These are phyloP conservation scores for Biston stratarius DNA, from an alignment of 2,888 invertebrate genomes.

Conservation along the genomic window DNA sequence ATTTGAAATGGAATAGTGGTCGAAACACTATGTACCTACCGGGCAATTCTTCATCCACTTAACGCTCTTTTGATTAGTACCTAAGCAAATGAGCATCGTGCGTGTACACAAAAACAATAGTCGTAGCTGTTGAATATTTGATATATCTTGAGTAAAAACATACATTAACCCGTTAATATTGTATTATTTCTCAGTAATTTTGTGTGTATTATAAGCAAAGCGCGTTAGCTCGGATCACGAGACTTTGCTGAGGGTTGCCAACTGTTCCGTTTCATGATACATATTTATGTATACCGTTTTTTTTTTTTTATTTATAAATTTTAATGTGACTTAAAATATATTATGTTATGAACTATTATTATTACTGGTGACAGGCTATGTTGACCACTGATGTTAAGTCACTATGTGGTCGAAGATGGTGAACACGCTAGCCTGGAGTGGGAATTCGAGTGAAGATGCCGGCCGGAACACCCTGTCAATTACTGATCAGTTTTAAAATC, in stretches of 20 bases:
- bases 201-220: constrained; percentile 59
- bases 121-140: constrained; percentile 51
- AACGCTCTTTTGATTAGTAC: constrained; percentile 35
- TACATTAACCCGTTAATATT: constrained; percentile 56
- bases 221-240: constrained; percentile 63
- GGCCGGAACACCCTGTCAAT: no score
- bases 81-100: constrained; percentile 46
- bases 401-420: no score
- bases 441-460: no score
- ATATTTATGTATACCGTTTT: background rate
- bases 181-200: constrained; percentile 67
- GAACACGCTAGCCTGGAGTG: no score
- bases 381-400: no score
- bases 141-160: constrained; percentile 56
- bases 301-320: background rate
- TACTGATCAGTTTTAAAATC: no score
- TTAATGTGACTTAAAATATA: background rate
- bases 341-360: background rate
- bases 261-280: background rate
- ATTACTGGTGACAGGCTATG: no score
- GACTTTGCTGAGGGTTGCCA: constrained; percentile 44
- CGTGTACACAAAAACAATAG: constrained; percentile 48
- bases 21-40: constrained; percentile 11
- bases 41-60: constrained; percentile 17
- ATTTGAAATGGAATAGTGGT: constrained; percentile 19